These are phyloP conservation scores for Spheniscus mendiculus DNA, from an alignment of 2,113 vertebrate genomes.

Conservation along the genomic window DNA sequence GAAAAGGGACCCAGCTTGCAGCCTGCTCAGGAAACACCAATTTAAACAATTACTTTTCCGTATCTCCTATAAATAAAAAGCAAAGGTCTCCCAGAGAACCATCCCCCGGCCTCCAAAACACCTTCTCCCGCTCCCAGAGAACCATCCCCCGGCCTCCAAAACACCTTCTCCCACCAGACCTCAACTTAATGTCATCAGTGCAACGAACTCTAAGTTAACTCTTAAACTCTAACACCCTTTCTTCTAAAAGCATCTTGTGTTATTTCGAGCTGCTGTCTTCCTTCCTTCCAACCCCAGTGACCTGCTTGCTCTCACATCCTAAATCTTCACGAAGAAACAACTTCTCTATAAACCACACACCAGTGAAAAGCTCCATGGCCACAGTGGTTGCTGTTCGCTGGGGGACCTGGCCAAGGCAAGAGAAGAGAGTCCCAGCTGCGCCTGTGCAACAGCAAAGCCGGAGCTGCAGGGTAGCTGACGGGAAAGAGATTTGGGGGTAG, in stretches of 20 bases:
- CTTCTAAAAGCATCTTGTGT: background rate
- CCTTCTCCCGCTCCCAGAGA: background rate
- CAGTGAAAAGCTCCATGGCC: background rate
- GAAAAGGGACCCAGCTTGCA: background rate
- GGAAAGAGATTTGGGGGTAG: background rate
- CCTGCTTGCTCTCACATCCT: background rate
- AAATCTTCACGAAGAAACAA: background rate
- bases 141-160: background rate
- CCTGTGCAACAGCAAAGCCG: background rate
- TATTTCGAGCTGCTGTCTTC: background rate
- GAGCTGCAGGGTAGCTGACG: background rate
- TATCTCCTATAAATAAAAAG: background rate
- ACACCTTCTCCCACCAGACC: background rate
- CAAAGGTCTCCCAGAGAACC: background rate
- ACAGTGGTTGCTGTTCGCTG: rapidly evolving
- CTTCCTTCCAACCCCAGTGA: background rate
- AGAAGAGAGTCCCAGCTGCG: background rate
- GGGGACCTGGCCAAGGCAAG: background rate
- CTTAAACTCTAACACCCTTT: background rate
- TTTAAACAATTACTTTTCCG: rapidly evolving
- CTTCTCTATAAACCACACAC: background rate
- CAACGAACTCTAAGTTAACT: background rate
- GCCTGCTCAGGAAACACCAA: background rate
- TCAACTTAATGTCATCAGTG: background rate
- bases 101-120: background rate